Conservation (phyloP, 2,888 invertebrate species). For the Agrochola circellaris region DNA sequence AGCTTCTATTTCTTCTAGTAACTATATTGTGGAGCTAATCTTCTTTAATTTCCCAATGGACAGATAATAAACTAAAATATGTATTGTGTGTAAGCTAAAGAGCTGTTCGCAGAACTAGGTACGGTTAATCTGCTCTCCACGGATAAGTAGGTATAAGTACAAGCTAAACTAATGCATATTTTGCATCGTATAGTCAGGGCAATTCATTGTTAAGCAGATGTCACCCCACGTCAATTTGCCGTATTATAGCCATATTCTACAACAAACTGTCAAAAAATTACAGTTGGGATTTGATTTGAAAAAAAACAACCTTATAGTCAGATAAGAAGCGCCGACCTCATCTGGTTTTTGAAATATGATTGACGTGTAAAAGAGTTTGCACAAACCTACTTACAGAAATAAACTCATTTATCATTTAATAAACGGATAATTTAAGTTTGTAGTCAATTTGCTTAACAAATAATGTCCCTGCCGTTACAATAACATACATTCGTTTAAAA, state of each 20-base stretch:
- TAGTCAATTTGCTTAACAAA: neutral
- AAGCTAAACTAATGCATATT: neutral
- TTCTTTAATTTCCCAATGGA: slow-evolving; percentile 33
- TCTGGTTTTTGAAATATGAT: no score
- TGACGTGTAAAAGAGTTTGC: no score
- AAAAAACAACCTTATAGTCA: no score
- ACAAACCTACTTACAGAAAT: no score
- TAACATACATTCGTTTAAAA: neutral
- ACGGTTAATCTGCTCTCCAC: neutral
- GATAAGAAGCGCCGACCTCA: no score
- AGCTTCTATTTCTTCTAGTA: neutral
- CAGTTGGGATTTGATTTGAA: no score
- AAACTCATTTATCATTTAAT: no score
- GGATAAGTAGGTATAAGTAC: neutral
- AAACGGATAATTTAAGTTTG: neutral
- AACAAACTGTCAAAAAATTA: neutral
- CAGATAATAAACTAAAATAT: slow-evolving; percentile 31
- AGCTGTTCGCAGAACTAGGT: slow-evolving; percentile 2
- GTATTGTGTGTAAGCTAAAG: slow-evolving; percentile 6
- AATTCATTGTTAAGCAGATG: neutral
- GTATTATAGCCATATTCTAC: no score
- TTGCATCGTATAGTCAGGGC: neutral
- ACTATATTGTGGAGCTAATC: slow-evolving; percentile 24
- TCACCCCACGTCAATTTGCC: neutral
- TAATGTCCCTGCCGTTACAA: no score